These are phyloP conservation scores for Carlito syrichta DNA, from an alignment of 2,113 vertebrate species.

Conservation along the genomic window DNA sequence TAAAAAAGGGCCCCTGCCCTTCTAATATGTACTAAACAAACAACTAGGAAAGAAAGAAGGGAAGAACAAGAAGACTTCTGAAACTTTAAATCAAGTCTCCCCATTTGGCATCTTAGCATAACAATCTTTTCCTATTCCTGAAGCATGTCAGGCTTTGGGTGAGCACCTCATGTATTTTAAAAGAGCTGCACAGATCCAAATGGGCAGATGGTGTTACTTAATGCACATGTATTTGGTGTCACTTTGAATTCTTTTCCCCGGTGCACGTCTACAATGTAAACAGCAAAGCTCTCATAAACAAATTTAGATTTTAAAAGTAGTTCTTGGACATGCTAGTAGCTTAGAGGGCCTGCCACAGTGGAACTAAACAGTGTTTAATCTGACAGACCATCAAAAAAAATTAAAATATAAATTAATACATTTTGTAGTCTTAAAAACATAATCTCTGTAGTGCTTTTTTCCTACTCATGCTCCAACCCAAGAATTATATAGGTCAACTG, in stretches of 20 bases:
- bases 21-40: background rate
- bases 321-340: background rate
- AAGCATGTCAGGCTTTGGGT: background rate
- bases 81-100: slow-evolving; percentile 6
- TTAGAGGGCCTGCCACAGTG: background rate
- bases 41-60: background rate
- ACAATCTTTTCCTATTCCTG: background rate
- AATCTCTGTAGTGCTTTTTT: background rate
- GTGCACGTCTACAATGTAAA: slow-evolving; percentile 34
- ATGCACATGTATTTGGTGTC: slow-evolving; percentile 49
- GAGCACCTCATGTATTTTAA: background rate
- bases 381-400: background rate
- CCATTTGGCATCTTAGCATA: background rate
- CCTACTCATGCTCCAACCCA: background rate
- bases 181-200: slow-evolving; percentile 11
- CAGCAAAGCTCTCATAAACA: slow-evolving; percentile 55
- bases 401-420: slow-evolving; percentile 10
- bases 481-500: background rate
- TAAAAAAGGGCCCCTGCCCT: background rate
- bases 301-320: slow-evolving; percentile 50
- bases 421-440: background rate
- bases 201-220: slow-evolving; percentile 48
- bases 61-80: background rate
- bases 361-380: slow-evolving; percentile 15
- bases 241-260: slow-evolving; percentile 56